Conservation (phyloP, 2,113 vertebrate genomes). For the Panurus biarmicus region DNA sequence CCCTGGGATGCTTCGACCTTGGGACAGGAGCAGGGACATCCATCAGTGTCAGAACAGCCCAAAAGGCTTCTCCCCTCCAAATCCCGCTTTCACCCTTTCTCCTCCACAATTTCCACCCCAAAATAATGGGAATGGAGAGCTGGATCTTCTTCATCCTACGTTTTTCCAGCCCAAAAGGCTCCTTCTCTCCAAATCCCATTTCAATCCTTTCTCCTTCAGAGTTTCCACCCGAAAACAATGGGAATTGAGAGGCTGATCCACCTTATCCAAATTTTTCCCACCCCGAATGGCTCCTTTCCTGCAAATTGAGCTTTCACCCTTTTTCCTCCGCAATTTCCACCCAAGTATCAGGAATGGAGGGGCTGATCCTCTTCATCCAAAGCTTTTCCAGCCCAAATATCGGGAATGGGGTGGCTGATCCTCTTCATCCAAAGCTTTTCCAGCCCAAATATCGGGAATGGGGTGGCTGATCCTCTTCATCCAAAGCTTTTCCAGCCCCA, state of each 20-base stretch:
- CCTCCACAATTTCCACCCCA: background rate
- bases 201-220: background rate
- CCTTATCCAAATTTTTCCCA: background rate
- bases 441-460: background rate
- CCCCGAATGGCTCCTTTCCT: background rate
- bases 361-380: background rate
- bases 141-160: background rate
- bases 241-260: background rate
- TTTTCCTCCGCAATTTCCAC: background rate
- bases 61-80: background rate
- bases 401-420: background rate
- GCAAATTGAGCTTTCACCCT: background rate
- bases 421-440: background rate
- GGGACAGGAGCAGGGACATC: background rate
- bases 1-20: background rate
- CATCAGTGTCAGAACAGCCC: rapidly evolving
- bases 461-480: too few relatives aligned
- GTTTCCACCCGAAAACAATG: background rate
- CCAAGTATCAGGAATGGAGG: background rate
- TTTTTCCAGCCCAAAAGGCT: background rate
- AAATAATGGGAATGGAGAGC: background rate
- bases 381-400: background rate
- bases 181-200: background rate
- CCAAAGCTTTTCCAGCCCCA: background rate
- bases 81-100: background rate